Conservation (phyloP, 2,113 vertebrate genomes). For the Myotis lucifugus region DNA sequence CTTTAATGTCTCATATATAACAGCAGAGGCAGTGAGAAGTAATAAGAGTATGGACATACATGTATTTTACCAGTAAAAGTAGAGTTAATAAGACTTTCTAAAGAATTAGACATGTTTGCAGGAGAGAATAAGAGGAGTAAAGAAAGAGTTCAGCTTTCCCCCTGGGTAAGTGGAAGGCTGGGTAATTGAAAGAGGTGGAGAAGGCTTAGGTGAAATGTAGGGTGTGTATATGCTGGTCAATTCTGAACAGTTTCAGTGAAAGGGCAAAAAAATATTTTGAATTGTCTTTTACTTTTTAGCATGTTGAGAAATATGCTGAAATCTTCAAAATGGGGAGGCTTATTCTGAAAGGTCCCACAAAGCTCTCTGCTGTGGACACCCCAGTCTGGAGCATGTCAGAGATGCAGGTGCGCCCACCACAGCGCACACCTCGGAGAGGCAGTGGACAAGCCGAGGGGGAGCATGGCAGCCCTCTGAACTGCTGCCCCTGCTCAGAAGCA, state of each 20-base stretch:
- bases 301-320: neutral
- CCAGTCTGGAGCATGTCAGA: neutral
- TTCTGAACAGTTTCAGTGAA: neutral
- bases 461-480: too few relatives aligned
- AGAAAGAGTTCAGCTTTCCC: neutral
- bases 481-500: neutral
- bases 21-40: neutral
- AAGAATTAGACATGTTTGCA: neutral
- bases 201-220: accelerated
- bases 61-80: neutral
- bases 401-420: neutral
- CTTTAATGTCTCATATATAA: neutral
- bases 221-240: accelerated
- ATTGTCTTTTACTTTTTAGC: neutral
- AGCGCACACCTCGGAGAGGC: neutral
- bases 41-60: neutral
- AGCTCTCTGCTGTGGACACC: neutral
- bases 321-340: neutral
- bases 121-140: neutral
- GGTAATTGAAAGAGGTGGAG: neutral
- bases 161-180: neutral
- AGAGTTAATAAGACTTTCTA: neutral
- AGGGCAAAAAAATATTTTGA: neutral
- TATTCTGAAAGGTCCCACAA: neutral
- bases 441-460: neutral